Conservation (phyloP, 2,797 vertebrate genomes). For the Rhinoraja longicauda region DNA sequence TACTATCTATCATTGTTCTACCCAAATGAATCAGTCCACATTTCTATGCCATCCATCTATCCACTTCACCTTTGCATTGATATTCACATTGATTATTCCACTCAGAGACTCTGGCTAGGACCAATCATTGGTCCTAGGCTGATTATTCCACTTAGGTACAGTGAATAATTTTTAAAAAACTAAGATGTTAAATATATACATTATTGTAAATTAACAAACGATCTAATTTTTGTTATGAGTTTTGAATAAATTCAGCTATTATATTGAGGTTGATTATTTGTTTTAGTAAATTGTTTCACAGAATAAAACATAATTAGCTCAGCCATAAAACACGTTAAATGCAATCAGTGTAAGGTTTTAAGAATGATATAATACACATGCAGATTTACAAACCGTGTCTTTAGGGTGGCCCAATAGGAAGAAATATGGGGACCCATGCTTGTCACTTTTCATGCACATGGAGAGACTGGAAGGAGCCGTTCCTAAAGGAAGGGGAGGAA, state of each 20-base stretch:
- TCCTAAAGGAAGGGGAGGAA: conserved; percentile 99
- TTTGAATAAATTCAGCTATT: background rate
- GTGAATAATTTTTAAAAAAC: background rate
- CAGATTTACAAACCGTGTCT: conserved; percentile 99
- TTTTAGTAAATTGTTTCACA: background rate
- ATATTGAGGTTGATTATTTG: background rate
- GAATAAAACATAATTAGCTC: background rate
- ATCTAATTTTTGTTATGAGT: background rate
- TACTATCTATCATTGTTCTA: no score
- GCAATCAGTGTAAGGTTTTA: conserved; percentile 48
- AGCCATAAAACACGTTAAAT: conserved; percentile 18
- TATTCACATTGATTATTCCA: no score
- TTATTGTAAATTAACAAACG: background rate
- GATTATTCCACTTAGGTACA: background rate
- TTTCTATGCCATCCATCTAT: no score
- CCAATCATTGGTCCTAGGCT: no score
- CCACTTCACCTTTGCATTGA: no score
- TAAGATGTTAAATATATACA: background rate
- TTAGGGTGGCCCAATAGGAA: conserved; percentile 99
- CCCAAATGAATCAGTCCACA: no score
- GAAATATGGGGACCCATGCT: conserved; percentile 99
- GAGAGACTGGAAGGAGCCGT: conserved; percentile 99
- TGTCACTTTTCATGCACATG: conserved; percentile 99
- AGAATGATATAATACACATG: conserved; percentile 75
- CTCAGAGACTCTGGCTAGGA: no score